Conservation (phyloP, 2,797 vertebrate species). For the Acanthurus leucopareius region DNA sequence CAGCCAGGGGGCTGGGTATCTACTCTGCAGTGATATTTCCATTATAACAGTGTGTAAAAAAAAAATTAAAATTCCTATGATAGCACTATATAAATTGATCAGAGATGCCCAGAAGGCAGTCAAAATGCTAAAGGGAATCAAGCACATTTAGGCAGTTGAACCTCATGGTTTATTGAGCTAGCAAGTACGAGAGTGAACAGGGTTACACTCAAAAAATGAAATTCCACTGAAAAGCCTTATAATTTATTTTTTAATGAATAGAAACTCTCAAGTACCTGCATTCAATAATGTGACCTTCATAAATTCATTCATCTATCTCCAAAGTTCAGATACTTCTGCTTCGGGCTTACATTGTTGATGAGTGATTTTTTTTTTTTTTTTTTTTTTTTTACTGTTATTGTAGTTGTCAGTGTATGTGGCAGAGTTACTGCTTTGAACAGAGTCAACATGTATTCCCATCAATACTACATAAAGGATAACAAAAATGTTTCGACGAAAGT, state of each 20-base stretch:
- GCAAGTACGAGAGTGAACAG: slow-evolving; percentile 3
- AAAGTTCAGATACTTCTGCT: too few relatives aligned
- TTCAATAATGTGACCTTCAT: too few relatives aligned
- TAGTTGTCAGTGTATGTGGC: background rate
- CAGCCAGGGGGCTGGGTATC: background rate
- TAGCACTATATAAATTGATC: slow-evolving; percentile 19
- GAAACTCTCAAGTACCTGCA: too few relatives aligned
- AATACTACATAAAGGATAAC: slow-evolving; percentile 7
- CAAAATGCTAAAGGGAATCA: slow-evolving; percentile 27
- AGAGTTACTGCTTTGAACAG: background rate
- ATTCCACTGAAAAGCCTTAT: too few relatives aligned
- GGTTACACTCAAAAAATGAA: background rate
- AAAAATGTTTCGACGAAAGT: slow-evolving; percentile 25
- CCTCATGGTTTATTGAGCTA: slow-evolving; percentile 22
- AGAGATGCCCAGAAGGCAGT: slow-evolving; percentile 10
- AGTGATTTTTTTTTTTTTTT: too few relatives aligned
- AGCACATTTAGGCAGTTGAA: slow-evolving; percentile 21
- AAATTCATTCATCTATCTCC: too few relatives aligned
- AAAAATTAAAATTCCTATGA: background rate
- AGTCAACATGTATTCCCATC: slow-evolving; percentile 4
- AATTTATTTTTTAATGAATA: too few relatives aligned
- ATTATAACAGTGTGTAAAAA: background rate
- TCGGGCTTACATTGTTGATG: too few relatives aligned
- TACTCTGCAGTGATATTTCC: slow-evolving; percentile 2
- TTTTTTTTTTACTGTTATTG: too few relatives aligned